These are phyloP conservation scores for Camponotus vicinus DNA, from an alignment of 1,140 invertebrate genomes.

Conservation along the genomic window DNA sequence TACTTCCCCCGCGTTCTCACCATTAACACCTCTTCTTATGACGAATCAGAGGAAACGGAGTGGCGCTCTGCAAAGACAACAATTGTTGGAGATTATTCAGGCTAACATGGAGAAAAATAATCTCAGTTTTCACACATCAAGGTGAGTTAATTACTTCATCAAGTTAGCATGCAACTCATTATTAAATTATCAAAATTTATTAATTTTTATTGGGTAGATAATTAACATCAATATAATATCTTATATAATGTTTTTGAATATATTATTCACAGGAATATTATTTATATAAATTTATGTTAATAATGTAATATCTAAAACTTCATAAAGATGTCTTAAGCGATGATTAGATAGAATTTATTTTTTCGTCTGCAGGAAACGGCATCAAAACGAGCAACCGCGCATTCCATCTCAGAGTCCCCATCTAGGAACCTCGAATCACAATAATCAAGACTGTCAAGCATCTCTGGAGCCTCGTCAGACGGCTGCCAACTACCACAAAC, in stretches of 20 bases:
- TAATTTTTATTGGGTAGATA: background rate
- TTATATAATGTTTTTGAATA: background rate
- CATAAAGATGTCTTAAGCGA: background rate
- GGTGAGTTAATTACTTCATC: conserved; percentile 84
- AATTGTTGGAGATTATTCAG: conserved; percentile 94
- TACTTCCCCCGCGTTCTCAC: conserved; percentile 81
- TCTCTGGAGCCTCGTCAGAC: conserved; percentile 65
- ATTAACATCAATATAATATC: background rate
- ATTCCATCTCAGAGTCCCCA: conserved; percentile 77
- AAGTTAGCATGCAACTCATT: background rate
- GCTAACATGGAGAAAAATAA: conserved; percentile 97
- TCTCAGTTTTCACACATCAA: conserved; percentile 92
- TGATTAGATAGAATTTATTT: background rate
- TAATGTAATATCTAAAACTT: background rate
- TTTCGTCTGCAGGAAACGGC: conserved; percentile 79
- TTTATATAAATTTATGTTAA: background rate
- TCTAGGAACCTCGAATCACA: conserved; percentile 75
- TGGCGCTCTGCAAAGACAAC: conserved; percentile 92
- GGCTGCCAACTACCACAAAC: conserved; percentile 76
- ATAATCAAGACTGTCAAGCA: conserved; percentile 72
- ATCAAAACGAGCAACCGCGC: conserved; percentile 81
- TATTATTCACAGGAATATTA: background rate
- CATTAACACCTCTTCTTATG: conserved; percentile 83
- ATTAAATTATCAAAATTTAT: conserved; percentile 15
- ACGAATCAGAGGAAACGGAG: conserved; percentile 86